Base-by-base conservation (phyloP, 1,140 invertebrate species). In the Chrysopa pallens region DNA sequence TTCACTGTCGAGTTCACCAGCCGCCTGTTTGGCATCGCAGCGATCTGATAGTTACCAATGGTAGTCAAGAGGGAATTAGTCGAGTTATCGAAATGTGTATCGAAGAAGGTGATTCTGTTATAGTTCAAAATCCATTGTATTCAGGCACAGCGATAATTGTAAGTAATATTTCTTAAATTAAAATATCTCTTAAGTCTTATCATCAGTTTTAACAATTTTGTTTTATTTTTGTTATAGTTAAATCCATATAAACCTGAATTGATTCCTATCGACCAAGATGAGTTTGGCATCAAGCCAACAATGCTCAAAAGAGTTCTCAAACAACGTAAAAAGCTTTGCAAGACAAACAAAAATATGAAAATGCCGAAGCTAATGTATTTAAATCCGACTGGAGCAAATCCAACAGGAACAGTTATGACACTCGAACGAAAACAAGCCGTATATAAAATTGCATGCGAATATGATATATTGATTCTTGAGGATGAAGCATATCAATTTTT, bases 401-500 rank as follows among this genome's bases (percentile, higher is more conserved):
- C 84, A 6, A 78, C 73, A 0, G 83, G 82, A 6, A 63, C 66
- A 8, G 72, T 76, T 6, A 62, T 84, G 35, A 61, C 75, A 0
- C 54, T 71, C n/a, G 67, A 76, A 17, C 68, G 82, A 45, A 70
- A 78, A 38, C 66, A 70, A 44, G 68, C 76, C 58, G 78, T 86
- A 29, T 88, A 88, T 52, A 64, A 69, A 48, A 69, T 86, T 48
- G 79, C 80, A 14, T 78, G 74, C 56, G 66, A 75, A 52, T 84
- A 81, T 55, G 73, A 86, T 62, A 72, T 87, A 27, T 50, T 87
- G 0, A 84, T 87, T 42, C 52, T 87, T 0, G 84, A 87, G 56
- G 84, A 87, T 53, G 83, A 86, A 64, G 80, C 84, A 2, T 87
- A 85, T 53, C 81, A 74, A 54, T 85, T 78, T 55, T 60, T 86